These are phyloP conservation scores for Rhingia campestris DNA, from an alignment of 2,888 invertebrate species.

Conservation along the genomic window DNA sequence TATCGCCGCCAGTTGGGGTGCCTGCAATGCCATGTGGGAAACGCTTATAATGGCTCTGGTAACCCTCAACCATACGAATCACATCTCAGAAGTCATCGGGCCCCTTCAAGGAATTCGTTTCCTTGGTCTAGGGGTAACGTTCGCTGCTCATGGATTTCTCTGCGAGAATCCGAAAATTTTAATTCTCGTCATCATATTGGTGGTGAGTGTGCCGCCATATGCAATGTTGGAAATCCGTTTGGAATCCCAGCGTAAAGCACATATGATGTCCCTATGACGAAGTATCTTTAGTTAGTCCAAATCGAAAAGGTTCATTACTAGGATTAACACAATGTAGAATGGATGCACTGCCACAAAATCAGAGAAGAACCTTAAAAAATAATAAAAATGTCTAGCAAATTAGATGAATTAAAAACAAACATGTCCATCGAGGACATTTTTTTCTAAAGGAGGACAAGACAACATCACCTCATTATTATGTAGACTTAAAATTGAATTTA, in stretches of 20 bases:
- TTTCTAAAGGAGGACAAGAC: not conserved
- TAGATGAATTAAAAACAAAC: not conserved
- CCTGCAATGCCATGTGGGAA: slow-evolving; percentile 93
- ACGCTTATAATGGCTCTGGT: slow-evolving; percentile 84
- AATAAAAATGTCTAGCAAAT: not conserved
- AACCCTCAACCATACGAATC: slow-evolving; percentile 82
- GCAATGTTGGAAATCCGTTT: slow-evolving; percentile 81
- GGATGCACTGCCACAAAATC: slow-evolving; percentile 50
- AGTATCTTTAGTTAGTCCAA: slow-evolving; percentile 82
- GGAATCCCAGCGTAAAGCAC: slow-evolving; percentile 82
- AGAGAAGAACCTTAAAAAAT: not conserved
- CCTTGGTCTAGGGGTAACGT: slow-evolving; percentile 86
- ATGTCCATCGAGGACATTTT: not conserved
- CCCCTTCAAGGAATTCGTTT: slow-evolving; percentile 85
- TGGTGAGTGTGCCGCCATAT: slow-evolving; percentile 82
- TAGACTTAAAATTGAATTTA: slow-evolving; percentile 23
- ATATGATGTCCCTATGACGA: slow-evolving; percentile 82
- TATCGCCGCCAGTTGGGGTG: slow-evolving; percentile 93
- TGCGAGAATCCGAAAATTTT: slow-evolving; percentile 84
- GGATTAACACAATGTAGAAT: slow-evolving; percentile 80
- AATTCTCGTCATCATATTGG: slow-evolving; percentile 80
- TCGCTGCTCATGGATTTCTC: slow-evolving; percentile 86
- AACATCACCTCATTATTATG: slow-evolving; percentile 12
- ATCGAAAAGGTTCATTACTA: slow-evolving; percentile 77
- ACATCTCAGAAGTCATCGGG: slow-evolving; percentile 82